phyloP scores from a whole-genome alignment of 1,140 invertebrate species.

The Drosophila sechellia region DNA sequence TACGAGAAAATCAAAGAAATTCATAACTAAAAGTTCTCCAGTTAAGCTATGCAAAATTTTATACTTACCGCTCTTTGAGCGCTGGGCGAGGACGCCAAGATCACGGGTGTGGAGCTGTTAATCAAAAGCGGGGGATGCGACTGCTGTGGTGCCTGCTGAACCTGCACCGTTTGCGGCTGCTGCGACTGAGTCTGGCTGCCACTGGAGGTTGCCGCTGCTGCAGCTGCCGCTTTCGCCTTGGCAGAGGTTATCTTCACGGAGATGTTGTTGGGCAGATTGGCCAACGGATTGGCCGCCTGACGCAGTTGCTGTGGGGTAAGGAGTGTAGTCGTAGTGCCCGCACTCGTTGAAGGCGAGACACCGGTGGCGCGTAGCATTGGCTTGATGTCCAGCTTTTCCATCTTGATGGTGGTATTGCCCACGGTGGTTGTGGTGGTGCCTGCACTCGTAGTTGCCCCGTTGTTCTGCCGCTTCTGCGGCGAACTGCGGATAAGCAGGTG shows the following conservation, averaged over 20 bases:
- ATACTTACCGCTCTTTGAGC: slow-evolving; percentile 65
- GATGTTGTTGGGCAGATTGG: slow-evolving; percentile 80
- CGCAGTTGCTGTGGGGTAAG: slow-evolving; percentile 71
- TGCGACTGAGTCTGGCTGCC: slow-evolving; percentile 44
- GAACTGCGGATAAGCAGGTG: slow-evolving; percentile 72
- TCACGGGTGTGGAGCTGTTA: slow-evolving; percentile 81
- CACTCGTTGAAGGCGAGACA: slow-evolving; percentile 27
- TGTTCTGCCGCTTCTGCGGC: slow-evolving; percentile 57
- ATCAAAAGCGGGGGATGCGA: slow-evolving; percentile 78
- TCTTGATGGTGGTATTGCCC: slow-evolving; percentile 75
- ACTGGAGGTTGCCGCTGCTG: slow-evolving; percentile 36
- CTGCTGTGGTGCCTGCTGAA: slow-evolving; percentile 52
- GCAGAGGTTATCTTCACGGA: slow-evolving; percentile 81
- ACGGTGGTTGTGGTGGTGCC: slow-evolving; percentile 57
- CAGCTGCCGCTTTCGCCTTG: slow-evolving; percentile 65
- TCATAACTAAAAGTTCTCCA: too few species aligned
- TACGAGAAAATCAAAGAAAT: too few species aligned
- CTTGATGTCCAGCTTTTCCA: slow-evolving; percentile 82
- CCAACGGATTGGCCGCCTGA: slow-evolving; percentile 70
- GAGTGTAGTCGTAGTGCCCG: slow-evolving; percentile 59
- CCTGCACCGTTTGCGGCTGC: slow-evolving; percentile 39
- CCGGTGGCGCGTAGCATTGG: slow-evolving; percentile 58
- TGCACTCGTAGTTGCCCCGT: slow-evolving; percentile 14
- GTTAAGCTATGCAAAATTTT: too few species aligned
- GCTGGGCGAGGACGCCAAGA: slow-evolving; percentile 73